Evolutionary conservation across 2,888 invertebrate species (phyloP).

Genomic region (Portevinia maculata): DNA sequence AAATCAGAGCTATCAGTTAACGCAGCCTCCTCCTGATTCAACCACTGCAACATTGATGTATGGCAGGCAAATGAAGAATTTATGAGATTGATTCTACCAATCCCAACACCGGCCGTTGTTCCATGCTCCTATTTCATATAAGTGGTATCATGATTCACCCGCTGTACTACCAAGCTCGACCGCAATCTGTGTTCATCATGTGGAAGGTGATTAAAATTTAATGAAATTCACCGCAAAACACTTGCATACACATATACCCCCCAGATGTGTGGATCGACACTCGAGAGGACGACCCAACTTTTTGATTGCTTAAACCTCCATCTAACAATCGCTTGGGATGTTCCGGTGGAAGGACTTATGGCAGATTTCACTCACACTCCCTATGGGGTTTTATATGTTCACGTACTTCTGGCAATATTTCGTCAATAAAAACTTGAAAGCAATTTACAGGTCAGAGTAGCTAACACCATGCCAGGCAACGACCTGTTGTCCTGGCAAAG

Average conservation of each 20-base stretch:
- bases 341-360: conserved; percentile 27
- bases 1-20: neutral
- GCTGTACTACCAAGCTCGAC: conserved; percentile 57
- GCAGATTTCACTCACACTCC: conserved; percentile 15
- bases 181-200: conserved; percentile 68
- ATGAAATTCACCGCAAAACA: conserved; percentile 66
- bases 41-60: conserved; percentile 59
- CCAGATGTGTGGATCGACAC: conserved; percentile 45
- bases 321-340: conserved; percentile 20
- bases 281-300: conserved; percentile 34
- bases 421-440: conserved; percentile 68
- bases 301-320: conserved; percentile 40
- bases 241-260: conserved; percentile 16
- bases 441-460: conserved; percentile 68
- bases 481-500: conserved; percentile 64
- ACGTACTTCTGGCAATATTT: conserved; percentile 52
- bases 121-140: conserved; percentile 14
- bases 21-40: conserved; percentile 16
- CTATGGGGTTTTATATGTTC: conserved; percentile 28
- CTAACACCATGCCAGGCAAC: conserved; percentile 44
- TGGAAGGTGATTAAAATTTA: conserved; percentile 70
- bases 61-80: conserved; percentile 52
- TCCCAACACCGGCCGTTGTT: conserved; percentile 19
- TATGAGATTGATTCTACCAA: conserved; percentile 65
- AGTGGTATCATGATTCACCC: conserved; percentile 54